Percentiles rank a stretch among this genome's conserved stretches.
Evolutionary conservation across 1,140 invertebrate genomes (phyloP).

Genomic region (Musca domestica): DNA sequence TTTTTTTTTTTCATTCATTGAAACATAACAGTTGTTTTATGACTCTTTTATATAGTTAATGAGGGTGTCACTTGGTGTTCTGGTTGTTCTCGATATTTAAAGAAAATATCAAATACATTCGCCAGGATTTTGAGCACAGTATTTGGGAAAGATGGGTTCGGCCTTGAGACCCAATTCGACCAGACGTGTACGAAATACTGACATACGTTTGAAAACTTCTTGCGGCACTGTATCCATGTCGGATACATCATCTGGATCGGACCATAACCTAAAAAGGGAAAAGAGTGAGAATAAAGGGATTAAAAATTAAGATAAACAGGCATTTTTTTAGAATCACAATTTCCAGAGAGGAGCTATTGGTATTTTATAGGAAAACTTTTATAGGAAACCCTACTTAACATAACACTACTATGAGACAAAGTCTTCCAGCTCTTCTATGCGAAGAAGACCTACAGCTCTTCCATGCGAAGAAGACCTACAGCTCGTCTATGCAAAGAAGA

Average conservation of each 20-base stretch:
- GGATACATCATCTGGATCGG: constrained; percentile 48
- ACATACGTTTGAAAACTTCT: constrained; percentile 50
- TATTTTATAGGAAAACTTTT: too few species aligned
- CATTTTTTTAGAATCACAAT: too few species aligned
- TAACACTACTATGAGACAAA: too few species aligned
- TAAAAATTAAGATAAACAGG: neutral
- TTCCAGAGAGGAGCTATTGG: too few species aligned
- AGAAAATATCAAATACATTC: constrained; percentile 54
- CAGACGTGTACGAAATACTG: constrained; percentile 57
- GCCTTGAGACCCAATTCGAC: constrained; percentile 62
- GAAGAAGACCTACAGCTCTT: too few species aligned
- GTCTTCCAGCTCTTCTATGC: too few species aligned
- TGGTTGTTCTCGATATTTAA: constrained; percentile 31
- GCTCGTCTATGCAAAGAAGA: too few species aligned
- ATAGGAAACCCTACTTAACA: too few species aligned
- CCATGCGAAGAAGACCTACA: too few species aligned
- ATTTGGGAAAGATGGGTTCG: constrained; percentile 69
- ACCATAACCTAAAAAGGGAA: constrained; percentile 39
- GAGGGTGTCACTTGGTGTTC: neutral
- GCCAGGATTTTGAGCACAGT: constrained; percentile 66
- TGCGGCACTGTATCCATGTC: constrained; percentile 46
- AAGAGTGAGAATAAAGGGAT: neutral
- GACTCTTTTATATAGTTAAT: neutral
- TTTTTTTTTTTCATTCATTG: neutral
- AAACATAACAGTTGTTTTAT: neutral